These are phyloP conservation scores for Enhydra lutris DNA, from an alignment of 2,113 vertebrate species.

Conservation along the genomic window DNA sequence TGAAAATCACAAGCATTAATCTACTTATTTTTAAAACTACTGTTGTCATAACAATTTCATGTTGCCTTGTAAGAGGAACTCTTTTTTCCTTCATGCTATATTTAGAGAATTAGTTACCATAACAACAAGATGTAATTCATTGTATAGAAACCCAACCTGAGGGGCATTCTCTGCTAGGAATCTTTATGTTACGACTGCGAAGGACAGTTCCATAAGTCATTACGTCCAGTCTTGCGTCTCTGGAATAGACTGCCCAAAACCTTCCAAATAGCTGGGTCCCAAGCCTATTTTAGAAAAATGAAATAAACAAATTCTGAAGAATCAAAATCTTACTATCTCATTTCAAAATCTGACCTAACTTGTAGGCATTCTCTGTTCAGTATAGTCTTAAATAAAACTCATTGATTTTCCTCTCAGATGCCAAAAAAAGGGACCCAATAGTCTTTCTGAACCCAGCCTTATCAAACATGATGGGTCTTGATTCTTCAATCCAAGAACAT, in stretches of 20 bases:
- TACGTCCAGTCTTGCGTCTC: background rate
- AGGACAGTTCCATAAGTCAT: background rate
- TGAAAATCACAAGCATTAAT: background rate
- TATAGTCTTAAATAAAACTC: background rate
- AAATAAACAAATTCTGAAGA: background rate
- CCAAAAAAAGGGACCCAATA: background rate
- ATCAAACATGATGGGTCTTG: background rate
- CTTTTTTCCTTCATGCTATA: slow-evolving; percentile 51
- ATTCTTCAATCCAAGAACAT: background rate
- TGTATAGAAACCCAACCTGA: background rate
- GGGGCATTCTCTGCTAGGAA: background rate
- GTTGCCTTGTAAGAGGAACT: slow-evolving; percentile 20
- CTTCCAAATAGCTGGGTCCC: background rate
- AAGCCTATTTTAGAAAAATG: slow-evolving; percentile 14
- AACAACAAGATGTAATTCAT: slow-evolving; percentile 72
- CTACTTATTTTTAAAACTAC: slow-evolving; percentile 65
- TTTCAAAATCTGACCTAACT: slow-evolving; percentile 19
- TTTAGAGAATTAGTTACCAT: slow-evolving; percentile 74
- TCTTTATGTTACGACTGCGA: slow-evolving; percentile 33
- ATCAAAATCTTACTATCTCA: background rate
- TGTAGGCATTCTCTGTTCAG: background rate
- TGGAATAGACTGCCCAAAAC: background rate
- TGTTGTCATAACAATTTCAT: slow-evolving; percentile 72
- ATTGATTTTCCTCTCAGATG: background rate
- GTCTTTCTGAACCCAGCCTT: background rate